A percentile compares a stretch with the other conserved stretches of the same genome.
phyloP scores from a whole-genome alignment of 1,140 invertebrate genomes.

The Zaprionus ghesquierei region DNA sequence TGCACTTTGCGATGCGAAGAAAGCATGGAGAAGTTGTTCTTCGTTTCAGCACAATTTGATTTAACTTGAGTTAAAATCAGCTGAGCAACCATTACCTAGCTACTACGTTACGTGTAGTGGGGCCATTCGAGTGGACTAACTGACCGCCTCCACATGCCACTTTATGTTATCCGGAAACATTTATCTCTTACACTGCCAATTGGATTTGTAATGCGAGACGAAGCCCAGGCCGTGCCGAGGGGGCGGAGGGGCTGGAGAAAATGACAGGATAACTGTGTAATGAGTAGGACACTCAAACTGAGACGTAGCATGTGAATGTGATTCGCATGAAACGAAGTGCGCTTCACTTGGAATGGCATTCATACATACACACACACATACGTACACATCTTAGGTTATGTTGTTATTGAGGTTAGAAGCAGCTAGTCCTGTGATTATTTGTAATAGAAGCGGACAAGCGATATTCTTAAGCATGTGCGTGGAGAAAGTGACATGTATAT shows the following conservation, averaged over 20 bases:
- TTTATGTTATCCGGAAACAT: conserved; percentile 55
- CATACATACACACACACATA: too few relatives aligned
- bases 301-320: conserved; percentile 11
- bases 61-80: conserved; percentile 65
- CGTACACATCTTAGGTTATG: not conserved
- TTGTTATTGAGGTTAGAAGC: not conserved
- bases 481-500: not conserved
- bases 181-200: conserved; percentile 71
- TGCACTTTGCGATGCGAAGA: not conserved
- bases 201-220: conserved; percentile 52
- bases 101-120: conserved; percentile 1
- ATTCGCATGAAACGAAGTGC: conserved; percentile 2
- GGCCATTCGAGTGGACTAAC: conserved; percentile 31
- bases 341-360: not conserved
- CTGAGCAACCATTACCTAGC: conserved; percentile 25
- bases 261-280: conserved; percentile 51
- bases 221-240: conserved; percentile 23
- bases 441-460: not conserved
- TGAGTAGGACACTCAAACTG: conserved; percentile 23
- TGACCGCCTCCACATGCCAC: conserved; percentile 49
- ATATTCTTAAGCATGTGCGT: not conserved
- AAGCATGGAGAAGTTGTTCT: not conserved
- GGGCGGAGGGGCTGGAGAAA: conserved; percentile 22
- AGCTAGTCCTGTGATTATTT: not conserved
- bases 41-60: conserved; percentile 57